Conservation (phyloP, 1,140 invertebrate species). For the Plectus sambesii region DNA sequence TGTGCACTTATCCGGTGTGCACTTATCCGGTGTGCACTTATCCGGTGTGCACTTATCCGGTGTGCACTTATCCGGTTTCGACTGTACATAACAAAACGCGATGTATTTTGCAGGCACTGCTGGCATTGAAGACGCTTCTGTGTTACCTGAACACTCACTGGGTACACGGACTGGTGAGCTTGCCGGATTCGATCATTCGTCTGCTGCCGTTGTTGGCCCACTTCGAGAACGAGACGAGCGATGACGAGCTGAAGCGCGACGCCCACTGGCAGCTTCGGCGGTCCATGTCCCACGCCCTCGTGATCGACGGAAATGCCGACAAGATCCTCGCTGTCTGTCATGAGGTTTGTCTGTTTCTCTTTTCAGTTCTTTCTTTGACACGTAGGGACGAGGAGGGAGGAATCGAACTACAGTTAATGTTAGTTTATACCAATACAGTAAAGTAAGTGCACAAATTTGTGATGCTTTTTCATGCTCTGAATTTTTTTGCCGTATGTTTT, state of each 20-base stretch:
- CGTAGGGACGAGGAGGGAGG: too few relatives aligned
- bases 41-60: too few relatives aligned
- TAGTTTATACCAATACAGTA: too few relatives aligned
- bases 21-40: too few relatives aligned
- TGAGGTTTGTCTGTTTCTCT: conserved; percentile 1
- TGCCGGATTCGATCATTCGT: conserved; percentile 27
- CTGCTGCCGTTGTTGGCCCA: conserved; percentile 33
- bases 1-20: too few relatives aligned
- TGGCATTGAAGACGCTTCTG: conserved; percentile 19
- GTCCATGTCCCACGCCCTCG: conserved; percentile 47
- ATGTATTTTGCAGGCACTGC: conserved; percentile 18
- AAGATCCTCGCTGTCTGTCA: not conserved
- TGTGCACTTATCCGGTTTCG: too few relatives aligned
- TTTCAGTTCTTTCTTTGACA: too few relatives aligned
- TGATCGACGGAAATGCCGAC: conserved; percentile 20
- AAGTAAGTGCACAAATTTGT: too few relatives aligned
- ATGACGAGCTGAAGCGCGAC: conserved; percentile 64
- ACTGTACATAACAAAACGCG: too few relatives aligned
- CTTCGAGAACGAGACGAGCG: conserved; percentile 48
- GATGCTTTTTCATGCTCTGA: too few relatives aligned
- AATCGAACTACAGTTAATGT: too few relatives aligned
- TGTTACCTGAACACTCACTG: conserved; percentile 18
- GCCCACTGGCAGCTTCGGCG: conserved; percentile 56
- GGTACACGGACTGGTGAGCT: conserved; percentile 11
- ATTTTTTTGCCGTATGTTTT: too few relatives aligned